A percentile compares a stretch with the other conserved stretches of the same genome.
Evolutionary conservation across 2,888 invertebrate genomes (phyloP).

Genomic region (Xestia ashworthii): DNA sequence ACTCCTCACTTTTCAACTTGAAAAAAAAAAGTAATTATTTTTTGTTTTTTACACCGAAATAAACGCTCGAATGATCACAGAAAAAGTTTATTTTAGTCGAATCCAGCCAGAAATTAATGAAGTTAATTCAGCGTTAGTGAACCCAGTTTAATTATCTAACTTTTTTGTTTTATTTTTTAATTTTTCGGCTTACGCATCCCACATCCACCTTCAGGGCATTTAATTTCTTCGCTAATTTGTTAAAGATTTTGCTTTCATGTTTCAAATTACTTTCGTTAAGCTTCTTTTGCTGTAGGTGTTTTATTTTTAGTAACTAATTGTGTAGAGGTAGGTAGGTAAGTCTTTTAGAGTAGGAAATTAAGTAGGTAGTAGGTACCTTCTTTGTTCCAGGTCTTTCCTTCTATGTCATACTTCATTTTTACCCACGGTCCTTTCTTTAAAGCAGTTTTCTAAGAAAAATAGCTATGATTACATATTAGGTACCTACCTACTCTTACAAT

Average conservation of each 20-base stretch:
- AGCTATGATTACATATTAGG: neutral
- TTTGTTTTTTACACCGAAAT: conserved; percentile 51
- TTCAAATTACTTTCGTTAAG: conserved; percentile 18
- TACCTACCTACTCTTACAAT: neutral
- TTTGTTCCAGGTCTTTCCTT: neutral
- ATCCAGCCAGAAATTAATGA: conserved; percentile 57
- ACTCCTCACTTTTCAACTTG: conserved; percentile 27
- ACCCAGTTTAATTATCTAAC: conserved; percentile 59
- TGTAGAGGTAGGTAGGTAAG: too few relatives aligned
- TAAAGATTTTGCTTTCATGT: conserved; percentile 46
- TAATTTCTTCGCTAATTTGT: conserved; percentile 58
- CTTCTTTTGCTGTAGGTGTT: conserved; percentile 1
- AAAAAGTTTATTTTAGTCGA: conserved; percentile 54
- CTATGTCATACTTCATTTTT: neutral
- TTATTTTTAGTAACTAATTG: neutral
- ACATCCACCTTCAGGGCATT: conserved; percentile 51
- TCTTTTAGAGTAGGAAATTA: too few relatives aligned
- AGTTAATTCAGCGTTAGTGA: conserved; percentile 60
- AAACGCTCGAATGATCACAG: conserved; percentile 62
- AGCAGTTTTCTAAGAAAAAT: neutral
- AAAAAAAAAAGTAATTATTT: conserved; percentile 59
- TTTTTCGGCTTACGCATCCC: conserved; percentile 43
- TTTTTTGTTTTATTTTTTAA: conserved; percentile 46
- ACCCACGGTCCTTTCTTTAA: neutral
- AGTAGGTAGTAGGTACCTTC: neutral